Base-by-base conservation (phyloP, 2,888 invertebrate species). In the Cheilosia urbana region DNA sequence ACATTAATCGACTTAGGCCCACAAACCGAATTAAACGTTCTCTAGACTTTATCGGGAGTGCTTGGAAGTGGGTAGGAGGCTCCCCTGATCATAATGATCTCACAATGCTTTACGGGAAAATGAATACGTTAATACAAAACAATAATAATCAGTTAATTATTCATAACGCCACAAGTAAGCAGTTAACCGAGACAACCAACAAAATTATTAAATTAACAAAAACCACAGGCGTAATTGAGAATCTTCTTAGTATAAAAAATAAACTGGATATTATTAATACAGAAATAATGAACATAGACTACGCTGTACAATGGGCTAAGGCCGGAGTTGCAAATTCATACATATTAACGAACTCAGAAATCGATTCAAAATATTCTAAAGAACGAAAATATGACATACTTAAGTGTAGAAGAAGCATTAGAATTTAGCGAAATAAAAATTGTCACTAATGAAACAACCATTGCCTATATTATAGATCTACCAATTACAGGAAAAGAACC, bases 401-500 rank as follows among this genome's bases (percentile, higher is more conserved):
- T 17, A 17, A 55, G 30, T 21, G 11, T 55, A 13, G 57, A 57
- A 19, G 37, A 57, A 4, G 6, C 19, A 17, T 19, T 34, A 37
- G 57, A 53, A 53, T 53, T 53, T n/a, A 27, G 24, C 6, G 53
- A 53, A 24, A 13, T 53, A n/a, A 53, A n/a, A 57, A 57, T 57
- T 9, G 57, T 2, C 5, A 37, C 9, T 57, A 34, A 57, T 11
- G 19, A 17, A 17, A 13, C 37, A 34, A 11, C 2, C 11, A 57
- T 37, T 17, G 11, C n/a, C 34, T 57, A 53, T 15, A 53, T 53
- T n/a, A n/a, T 53, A 24, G 21, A 21, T 5, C 2, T 24, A 2
- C 87, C 87, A 47, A 65, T 53, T 45, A 76, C 78, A 11, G 53
- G 58, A 47, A 45, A 76, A 51, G 71, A 87, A 78, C 80, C 15